Conservation (phyloP, 1,140 invertebrate species). For the Lithobius niger region DNA sequence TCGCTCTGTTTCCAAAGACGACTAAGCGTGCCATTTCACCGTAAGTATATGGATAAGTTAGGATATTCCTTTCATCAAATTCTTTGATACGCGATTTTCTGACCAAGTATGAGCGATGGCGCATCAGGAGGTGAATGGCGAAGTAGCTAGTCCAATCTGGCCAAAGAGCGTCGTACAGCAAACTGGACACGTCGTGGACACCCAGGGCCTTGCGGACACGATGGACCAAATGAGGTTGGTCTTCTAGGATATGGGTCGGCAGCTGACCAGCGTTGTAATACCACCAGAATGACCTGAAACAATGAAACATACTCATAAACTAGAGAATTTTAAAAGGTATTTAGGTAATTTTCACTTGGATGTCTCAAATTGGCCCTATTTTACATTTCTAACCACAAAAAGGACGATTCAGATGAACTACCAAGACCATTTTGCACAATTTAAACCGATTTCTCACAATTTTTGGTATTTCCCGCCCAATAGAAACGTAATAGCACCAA, state of each 20-base stretch:
- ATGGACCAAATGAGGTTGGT: slow-evolving; percentile 24
- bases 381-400: too few species aligned
- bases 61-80: slow-evolving; percentile 27
- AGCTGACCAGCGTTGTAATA: slow-evolving; percentile 29
- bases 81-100: slow-evolving; percentile 13
- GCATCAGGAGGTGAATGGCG: slow-evolving; percentile 23
- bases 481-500: too few species aligned
- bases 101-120: slow-evolving; percentile 23
- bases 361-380: too few species aligned
- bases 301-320: too few species aligned
- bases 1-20: too few species aligned
- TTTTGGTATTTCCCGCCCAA: too few species aligned
- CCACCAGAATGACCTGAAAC: too few species aligned
- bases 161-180: slow-evolving; percentile 20
- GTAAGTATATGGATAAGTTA: slow-evolving; percentile 25
- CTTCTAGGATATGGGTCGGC: slow-evolving; percentile 23
- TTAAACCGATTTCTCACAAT: too few species aligned
- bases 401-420: too few species aligned
- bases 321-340: too few species aligned
- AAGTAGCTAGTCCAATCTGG: slow-evolving; percentile 20
- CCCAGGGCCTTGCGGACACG: slow-evolving; percentile 23
- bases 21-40: slow-evolving; percentile 26
- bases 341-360: too few species aligned
- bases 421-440: too few species aligned
- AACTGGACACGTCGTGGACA: slow-evolving; percentile 21